These are phyloP conservation scores for Datnioides undecimradiatus DNA, from an alignment of 2,113 vertebrate species.

Conservation along the genomic window DNA sequence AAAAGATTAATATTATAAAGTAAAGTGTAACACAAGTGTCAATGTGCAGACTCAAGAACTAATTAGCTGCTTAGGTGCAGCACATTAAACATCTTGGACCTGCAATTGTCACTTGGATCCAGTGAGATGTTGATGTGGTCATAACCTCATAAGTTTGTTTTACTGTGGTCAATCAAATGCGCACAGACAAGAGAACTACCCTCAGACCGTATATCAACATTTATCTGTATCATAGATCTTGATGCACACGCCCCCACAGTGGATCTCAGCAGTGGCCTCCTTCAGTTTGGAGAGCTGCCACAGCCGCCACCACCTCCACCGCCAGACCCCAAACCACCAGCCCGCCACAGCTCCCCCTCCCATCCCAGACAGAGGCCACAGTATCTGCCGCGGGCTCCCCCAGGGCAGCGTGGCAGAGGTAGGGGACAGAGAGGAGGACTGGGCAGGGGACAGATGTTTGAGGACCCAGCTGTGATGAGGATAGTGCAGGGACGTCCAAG, in stretches of 20 bases:
- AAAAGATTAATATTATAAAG: too few species aligned
- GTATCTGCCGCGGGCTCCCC: conserved; percentile 18
- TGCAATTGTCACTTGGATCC: background rate
- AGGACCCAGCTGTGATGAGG: conserved; percentile 90
- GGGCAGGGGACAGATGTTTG: conserved; percentile 78
- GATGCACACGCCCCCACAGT: conserved; percentile 44
- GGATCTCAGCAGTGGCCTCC: conserved; percentile 39
- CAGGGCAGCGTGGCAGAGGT: conserved; percentile 33
- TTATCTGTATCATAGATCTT: conserved; percentile 50
- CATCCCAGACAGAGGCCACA: conserved; percentile 50
- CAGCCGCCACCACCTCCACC: conserved; percentile 20
- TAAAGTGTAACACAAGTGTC: too few species aligned
- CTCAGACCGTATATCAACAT: background rate
- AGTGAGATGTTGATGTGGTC: background rate
- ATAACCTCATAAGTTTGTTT: too few species aligned
- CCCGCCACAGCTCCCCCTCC: conserved; percentile 28
- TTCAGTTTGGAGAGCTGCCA: conserved; percentile 52
- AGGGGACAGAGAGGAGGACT: conserved; percentile 55
- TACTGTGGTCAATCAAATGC: too few species aligned
- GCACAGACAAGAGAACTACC: too few species aligned
- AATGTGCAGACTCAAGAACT: too few species aligned
- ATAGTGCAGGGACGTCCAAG: conserved; percentile 85
- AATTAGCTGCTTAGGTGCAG: background rate
- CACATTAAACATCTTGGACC: background rate
- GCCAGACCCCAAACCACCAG: conserved; percentile 28